Conservation (phyloP, 2,888 invertebrate genomes). For the Rambutsinella grinnellia region DNA sequence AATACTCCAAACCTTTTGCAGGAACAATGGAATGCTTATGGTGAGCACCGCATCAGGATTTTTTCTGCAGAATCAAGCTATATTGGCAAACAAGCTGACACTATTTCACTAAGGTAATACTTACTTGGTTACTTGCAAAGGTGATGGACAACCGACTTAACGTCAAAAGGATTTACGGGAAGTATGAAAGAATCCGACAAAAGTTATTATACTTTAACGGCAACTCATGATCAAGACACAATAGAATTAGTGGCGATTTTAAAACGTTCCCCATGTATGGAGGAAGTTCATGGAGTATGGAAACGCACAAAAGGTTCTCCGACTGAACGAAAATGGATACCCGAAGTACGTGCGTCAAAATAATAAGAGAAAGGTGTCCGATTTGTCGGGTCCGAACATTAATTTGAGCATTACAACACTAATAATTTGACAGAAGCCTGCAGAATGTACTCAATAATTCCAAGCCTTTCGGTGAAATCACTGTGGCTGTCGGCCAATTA, state of each 20-base stretch:
- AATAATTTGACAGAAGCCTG: slow-evolving; percentile 47
- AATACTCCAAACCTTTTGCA: too few relatives aligned
- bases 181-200: slow-evolving; percentile 65
- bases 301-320: slow-evolving; percentile 64
- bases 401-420: slow-evolving; percentile 7
- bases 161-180: too few relatives aligned
- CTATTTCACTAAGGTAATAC: too few relatives aligned
- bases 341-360: slow-evolving; percentile 63
- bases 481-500: slow-evolving; percentile 52
- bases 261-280: slow-evolving; percentile 69
- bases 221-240: slow-evolving; percentile 69
- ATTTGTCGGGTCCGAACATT: slow-evolving; percentile 42
- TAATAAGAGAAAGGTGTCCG: slow-evolving; percentile 14
- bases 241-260: slow-evolving; percentile 69
- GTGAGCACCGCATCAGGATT: too few relatives aligned
- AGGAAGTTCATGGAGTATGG: slow-evolving; percentile 54
- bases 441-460: slow-evolving; percentile 19
- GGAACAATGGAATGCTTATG: too few relatives aligned
- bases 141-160: too few relatives aligned
- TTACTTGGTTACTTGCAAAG: too few relatives aligned
- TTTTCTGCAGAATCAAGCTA: too few relatives aligned
- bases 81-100: too few relatives aligned
- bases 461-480: slow-evolving; percentile 55
- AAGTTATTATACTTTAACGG: slow-evolving; percentile 68
- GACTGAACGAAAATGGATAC: slow-evolving; percentile 67